Conservation (phyloP, 2,888 invertebrate species). For the Ellobium chinense region DNA sequence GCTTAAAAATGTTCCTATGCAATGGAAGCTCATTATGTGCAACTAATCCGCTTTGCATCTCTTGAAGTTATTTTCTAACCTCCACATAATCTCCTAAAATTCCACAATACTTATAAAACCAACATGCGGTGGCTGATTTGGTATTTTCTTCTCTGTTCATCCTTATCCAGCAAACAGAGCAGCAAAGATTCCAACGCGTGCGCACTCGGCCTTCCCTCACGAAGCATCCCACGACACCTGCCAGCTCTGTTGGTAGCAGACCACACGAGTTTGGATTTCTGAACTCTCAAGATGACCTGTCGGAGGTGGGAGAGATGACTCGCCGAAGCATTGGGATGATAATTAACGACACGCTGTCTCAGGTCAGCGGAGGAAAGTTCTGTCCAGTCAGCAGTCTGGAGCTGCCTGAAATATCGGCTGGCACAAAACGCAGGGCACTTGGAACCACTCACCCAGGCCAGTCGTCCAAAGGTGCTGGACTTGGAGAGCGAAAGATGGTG, state of each 20-base stretch:
- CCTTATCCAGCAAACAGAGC: not conserved
- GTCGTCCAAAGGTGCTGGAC: not conserved
- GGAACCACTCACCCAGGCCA: not conserved
- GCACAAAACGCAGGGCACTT: not conserved
- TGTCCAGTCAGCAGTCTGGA: conserved; percentile 15
- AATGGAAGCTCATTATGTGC: no score
- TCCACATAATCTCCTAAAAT: no score
- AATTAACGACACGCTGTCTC: conserved; percentile 26
- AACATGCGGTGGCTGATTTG: no score
- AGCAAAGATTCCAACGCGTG: not conserved
- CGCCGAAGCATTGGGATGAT: conserved; percentile 18
- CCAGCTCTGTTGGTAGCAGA: conserved; percentile 21
- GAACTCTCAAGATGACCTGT: conserved; percentile 32
- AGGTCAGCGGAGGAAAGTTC: not conserved
- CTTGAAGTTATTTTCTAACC: no score
- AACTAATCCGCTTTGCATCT: no score
- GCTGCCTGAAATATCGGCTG: conserved; percentile 25
- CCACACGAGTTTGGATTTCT: conserved; percentile 17
- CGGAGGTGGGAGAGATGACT: conserved; percentile 25
- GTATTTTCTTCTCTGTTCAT: no score
- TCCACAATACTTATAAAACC: no score
- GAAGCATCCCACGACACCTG: conserved; percentile 35
- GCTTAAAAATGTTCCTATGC: no score
- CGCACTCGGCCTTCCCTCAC: conserved; percentile 19
- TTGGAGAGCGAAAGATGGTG: conserved; percentile 18